Evolutionary conservation across 1,140 invertebrate species (phyloP), one percentile per base, ranked within the genome.

Genomic region (Ridgeia piscesae): DNA sequence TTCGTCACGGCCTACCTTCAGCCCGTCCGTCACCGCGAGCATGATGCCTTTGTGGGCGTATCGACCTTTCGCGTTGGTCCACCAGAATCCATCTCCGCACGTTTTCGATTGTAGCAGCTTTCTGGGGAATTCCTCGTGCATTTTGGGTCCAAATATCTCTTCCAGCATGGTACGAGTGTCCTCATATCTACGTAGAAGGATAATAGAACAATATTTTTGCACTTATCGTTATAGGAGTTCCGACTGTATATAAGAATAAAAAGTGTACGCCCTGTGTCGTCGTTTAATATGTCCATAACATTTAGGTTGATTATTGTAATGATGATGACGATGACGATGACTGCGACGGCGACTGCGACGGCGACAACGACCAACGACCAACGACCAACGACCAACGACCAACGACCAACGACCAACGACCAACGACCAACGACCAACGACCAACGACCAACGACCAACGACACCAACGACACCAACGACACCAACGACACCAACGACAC

Each of bases 71-170:
- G 27, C 89, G 34, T 34, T 27, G n/a, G 34, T 90, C 35, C 33
- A 17, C 89, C 89, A 90, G 35, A 90, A 90, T 35, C 89, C 89
- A 90, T 90, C 89, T 14, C 89, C 89, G 33, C 89, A 90, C 2
- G 34, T 17, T 90, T 14, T 17, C 34, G 89, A 90, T 27, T 35
- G 9, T 27, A 90, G 89, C 4, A 35, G 35, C 89, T 90, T 90
- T n/a, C 35, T 9, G 17, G 89, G 89, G 35, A 77, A 77, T 9
- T 77, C 58, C 58, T 77, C 58, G 58, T 77, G 58, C 14, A 77
- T 77, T 21, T 21, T 90, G 17, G 89, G 89, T 17, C 89, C 89
- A 33, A 90, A 90, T 17, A 90, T 90, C 33, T 35, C 34, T 17
- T 90, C 89, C 17, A 90, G 89, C 89, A 35, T 17, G 2, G 58